Evolutionary conservation across 1,140 invertebrate species (phyloP).

Genomic region (Solen grandis): DNA sequence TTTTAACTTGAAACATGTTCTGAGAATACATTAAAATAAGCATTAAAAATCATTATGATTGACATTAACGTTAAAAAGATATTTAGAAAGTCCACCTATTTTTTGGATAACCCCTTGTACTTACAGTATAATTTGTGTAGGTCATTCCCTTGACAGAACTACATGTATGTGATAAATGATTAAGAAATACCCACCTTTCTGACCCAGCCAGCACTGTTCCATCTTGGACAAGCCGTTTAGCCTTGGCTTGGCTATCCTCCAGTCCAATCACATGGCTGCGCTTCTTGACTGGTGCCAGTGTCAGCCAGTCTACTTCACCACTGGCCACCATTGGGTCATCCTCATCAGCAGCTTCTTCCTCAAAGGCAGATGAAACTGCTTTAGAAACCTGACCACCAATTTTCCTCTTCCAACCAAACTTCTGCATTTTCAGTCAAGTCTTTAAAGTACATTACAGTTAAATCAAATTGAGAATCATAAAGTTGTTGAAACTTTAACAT

Average conservation of each 20-base stretch:
- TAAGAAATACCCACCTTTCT: conserved; percentile 74
- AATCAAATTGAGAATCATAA: too few relatives aligned
- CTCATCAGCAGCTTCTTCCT: conserved; percentile 71
- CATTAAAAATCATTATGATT: too few relatives aligned
- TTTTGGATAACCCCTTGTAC: too few relatives aligned
- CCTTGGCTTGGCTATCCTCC: conserved; percentile 77
- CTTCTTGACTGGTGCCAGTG: conserved; percentile 66
- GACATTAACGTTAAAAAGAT: too few relatives aligned
- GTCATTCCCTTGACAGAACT: too few relatives aligned
- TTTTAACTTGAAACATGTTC: too few relatives aligned
- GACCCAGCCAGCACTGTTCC: conserved; percentile 74
- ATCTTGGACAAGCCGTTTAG: conserved; percentile 74
- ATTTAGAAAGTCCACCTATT: too few relatives aligned
- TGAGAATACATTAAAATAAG: too few relatives aligned
- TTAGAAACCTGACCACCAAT: conserved; percentile 68
- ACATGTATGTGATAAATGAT: too few relatives aligned
- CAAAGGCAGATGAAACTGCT: conserved; percentile 64
- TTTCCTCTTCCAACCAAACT: conserved; percentile 80
- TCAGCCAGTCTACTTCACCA: conserved; percentile 77
- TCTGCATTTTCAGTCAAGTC: conserved; percentile 41
- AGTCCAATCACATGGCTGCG: conserved; percentile 61
- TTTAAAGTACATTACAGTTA: too few relatives aligned
- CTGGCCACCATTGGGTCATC: conserved; percentile 58
- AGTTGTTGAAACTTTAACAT: too few relatives aligned
- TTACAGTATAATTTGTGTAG: too few relatives aligned